Evolutionary conservation across 1,140 invertebrate genomes (phyloP).

Genomic region (Spodoptera frugiperda): DNA sequence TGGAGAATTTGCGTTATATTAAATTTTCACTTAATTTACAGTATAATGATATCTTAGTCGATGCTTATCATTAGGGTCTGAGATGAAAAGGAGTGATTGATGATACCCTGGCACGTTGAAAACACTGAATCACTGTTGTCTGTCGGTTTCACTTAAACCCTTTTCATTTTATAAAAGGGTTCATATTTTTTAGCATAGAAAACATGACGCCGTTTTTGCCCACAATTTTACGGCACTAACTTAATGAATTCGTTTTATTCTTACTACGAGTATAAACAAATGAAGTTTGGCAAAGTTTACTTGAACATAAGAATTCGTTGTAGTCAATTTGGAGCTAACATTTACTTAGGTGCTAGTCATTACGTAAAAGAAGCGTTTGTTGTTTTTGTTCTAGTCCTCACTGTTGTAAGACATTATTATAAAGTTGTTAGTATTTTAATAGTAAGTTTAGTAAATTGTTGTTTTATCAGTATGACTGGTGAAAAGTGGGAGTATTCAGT

Average conservation of each 20-base stretch:
- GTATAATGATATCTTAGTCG: constrained; percentile 44
- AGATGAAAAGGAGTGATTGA: constrained; percentile 47
- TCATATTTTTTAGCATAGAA: constrained; percentile 38
- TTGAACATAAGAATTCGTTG: not conserved
- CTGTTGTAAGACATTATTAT: no score
- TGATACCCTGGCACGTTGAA: constrained; percentile 23
- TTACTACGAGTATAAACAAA: constrained; percentile 25
- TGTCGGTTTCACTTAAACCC: constrained; percentile 46
- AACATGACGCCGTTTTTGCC: constrained; percentile 32
- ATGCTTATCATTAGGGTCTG: constrained; percentile 47
- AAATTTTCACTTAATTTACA: constrained; percentile 43
- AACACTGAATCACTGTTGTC: constrained; percentile 50
- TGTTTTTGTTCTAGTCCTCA: not conserved
- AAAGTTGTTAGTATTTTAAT: no score
- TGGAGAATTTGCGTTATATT: constrained; percentile 24
- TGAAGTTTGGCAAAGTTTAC: constrained; percentile 9
- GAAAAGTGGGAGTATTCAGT: no score
- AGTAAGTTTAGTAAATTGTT: not conserved
- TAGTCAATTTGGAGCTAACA: constrained; percentile 11
- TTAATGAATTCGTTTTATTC: constrained; percentile 31
- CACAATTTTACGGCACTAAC: constrained; percentile 21
- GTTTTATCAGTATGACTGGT: not conserved
- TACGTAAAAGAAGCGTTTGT: not conserved
- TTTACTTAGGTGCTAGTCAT: not conserved
- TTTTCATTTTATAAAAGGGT: constrained; percentile 44